A percentile compares a stretch with the other conserved stretches of the same genome.
Conservation (phyloP, 2,797 vertebrate genomes). For the Molothrus aeneus region DNA sequence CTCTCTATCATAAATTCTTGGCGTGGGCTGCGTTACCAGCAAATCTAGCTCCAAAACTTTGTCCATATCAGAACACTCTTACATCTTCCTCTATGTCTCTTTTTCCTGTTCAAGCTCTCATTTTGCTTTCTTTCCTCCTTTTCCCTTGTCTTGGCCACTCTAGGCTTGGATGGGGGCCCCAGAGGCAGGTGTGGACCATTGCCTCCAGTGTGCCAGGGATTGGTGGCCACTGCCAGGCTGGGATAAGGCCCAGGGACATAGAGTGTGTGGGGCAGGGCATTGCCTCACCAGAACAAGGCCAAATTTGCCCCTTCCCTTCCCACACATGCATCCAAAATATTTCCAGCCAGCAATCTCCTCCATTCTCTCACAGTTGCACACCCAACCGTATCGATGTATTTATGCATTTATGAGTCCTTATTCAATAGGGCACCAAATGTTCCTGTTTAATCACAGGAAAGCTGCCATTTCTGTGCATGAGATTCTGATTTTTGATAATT, state of each 20-base stretch:
- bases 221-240: background rate
- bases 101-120: background rate
- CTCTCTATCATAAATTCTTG: background rate
- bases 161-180: background rate
- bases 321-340: background rate
- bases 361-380: background rate
- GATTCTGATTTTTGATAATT: background rate
- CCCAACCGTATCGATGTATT: background rate
- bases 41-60: background rate
- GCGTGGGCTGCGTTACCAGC: accelerated
- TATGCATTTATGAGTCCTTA: background rate
- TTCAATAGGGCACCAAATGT: background rate
- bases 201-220: background rate
- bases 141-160: background rate
- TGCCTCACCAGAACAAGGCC: background rate
- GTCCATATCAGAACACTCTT: background rate
- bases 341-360: background rate
- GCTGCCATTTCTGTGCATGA: background rate
- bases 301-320: background rate
- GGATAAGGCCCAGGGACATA: accelerated
- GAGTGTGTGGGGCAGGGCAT: background rate
- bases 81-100: background rate
- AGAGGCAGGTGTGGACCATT: background rate
- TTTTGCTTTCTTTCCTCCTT: background rate
- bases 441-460: background rate